Conservation (phyloP, 2,888 invertebrate genomes). For the Andrena haemorrhoa region DNA sequence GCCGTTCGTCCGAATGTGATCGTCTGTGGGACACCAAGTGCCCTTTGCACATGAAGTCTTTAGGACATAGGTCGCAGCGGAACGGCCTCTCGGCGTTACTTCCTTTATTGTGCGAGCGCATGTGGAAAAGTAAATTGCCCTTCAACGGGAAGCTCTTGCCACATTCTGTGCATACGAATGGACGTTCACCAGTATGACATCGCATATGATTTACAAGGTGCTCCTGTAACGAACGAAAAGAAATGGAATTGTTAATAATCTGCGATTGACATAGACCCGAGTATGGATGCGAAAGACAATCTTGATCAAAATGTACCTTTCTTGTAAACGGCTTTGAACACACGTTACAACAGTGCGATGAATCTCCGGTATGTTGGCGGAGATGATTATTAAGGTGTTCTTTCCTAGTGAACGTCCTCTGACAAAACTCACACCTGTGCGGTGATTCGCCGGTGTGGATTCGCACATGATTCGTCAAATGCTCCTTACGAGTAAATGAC, state of each 20-base stretch:
- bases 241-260: not conserved
- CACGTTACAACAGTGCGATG: slow-evolving; percentile 90
- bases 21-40: slow-evolving; percentile 93
- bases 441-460: slow-evolving; percentile 88
- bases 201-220: slow-evolving; percentile 92
- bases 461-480: slow-evolving; percentile 93
- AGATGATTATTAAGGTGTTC: slow-evolving; percentile 91
- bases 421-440: slow-evolving; percentile 90
- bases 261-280: no score
- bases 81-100: slow-evolving; percentile 89
- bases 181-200: slow-evolving; percentile 92
- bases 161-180: slow-evolving; percentile 93
- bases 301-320: slow-evolving; percentile 84
- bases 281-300: not conserved
- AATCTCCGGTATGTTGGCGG: slow-evolving; percentile 90
- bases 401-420: slow-evolving; percentile 90
- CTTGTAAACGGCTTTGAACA: slow-evolving; percentile 91
- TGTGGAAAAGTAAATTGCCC: slow-evolving; percentile 94
- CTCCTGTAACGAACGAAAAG: slow-evolving; percentile 84
- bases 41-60: slow-evolving; percentile 95
- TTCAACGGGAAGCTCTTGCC: slow-evolving; percentile 95
- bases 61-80: slow-evolving; percentile 93
- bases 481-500: slow-evolving; percentile 94
- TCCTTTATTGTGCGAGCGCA: slow-evolving; percentile 93
- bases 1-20: slow-evolving; percentile 89